Conservation (phyloP, 2,888 invertebrate species). For the Chloromyia formosa region DNA sequence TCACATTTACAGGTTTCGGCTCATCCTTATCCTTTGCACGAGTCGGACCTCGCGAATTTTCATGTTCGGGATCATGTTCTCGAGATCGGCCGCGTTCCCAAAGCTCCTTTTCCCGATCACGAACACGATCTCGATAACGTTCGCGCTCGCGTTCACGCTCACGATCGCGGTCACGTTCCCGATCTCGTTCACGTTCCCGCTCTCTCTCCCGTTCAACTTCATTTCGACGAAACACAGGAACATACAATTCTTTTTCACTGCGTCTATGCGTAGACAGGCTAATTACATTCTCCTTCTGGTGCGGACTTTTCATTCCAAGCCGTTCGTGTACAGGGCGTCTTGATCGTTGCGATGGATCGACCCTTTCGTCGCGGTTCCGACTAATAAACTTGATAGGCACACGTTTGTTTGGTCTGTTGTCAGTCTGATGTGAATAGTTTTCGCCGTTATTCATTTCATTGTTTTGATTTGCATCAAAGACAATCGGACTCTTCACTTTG, state of each 20-base stretch:
- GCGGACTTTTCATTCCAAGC: slow-evolving; percentile 61
- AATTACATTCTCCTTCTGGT: slow-evolving; percentile 51
- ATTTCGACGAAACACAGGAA: slow-evolving; percentile 59
- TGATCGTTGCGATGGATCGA: slow-evolving; percentile 49
- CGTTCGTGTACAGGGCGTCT: slow-evolving; percentile 65
- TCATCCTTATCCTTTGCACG: slow-evolving; percentile 38
- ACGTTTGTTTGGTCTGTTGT: slow-evolving; percentile 29
- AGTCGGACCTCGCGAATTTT: slow-evolving; percentile 48
- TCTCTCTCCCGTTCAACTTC: slow-evolving; percentile 50
- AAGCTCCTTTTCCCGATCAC: slow-evolving; percentile 44
- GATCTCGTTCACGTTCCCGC: slow-evolving; percentile 53
- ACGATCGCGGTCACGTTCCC: slow-evolving; percentile 48
- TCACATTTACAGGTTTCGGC: slow-evolving; percentile 47
- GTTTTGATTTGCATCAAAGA: slow-evolving; percentile 54
- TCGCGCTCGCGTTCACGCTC: slow-evolving; percentile 38
- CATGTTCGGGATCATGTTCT: slow-evolving; percentile 51
- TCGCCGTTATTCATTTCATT: neutral
- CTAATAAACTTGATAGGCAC: slow-evolving; percentile 44
- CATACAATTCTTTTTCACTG: slow-evolving; percentile 62
- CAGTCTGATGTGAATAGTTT: neutral
- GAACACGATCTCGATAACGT: slow-evolving; percentile 17
- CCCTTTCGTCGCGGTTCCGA: neutral
- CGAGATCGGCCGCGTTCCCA: slow-evolving; percentile 45
- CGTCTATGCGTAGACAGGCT: slow-evolving; percentile 56
- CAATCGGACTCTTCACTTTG: slow-evolving; percentile 59